A percentile compares a stretch with the other conserved stretches of the same genome.
Conservation (phyloP, 1,140 invertebrate genomes). For the Zaprionus ornatus region DNA sequence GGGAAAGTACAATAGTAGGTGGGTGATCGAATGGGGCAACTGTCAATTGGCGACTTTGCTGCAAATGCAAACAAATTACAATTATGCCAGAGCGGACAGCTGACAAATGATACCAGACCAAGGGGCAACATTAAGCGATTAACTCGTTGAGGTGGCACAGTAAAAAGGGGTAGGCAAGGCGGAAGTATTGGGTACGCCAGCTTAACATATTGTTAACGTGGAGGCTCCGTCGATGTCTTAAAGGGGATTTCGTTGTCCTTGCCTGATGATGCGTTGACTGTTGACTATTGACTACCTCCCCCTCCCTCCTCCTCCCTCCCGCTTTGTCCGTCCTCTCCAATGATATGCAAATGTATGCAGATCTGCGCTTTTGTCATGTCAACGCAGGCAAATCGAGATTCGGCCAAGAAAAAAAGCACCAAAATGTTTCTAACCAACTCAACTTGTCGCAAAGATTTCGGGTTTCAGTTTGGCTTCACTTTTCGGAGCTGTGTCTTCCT, state of each 20-base stretch:
- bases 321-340: slow-evolving; percentile 36
- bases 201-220: slow-evolving; percentile 81
- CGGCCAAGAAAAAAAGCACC: slow-evolving; percentile 52
- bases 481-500: background rate
- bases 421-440: slow-evolving; percentile 66
- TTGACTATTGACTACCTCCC: slow-evolving; percentile 20
- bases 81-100: slow-evolving; percentile 69
- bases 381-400: slow-evolving; percentile 80
- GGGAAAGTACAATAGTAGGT: slow-evolving; percentile 14
- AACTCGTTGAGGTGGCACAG: slow-evolving; percentile 60
- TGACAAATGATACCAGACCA: slow-evolving; percentile 68
- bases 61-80: slow-evolving; percentile 75
- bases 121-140: slow-evolving; percentile 72
- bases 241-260: slow-evolving; percentile 77
- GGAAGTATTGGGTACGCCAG: slow-evolving; percentile 33
- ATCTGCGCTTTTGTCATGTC: slow-evolving; percentile 83
- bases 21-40: background rate
- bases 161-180: background rate
- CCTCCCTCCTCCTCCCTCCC: background rate
- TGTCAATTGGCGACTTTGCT: slow-evolving; percentile 56
- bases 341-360: slow-evolving; percentile 83
- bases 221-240: slow-evolving; percentile 61
- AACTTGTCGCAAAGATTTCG: slow-evolving; percentile 54
- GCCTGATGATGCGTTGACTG: slow-evolving; percentile 72
- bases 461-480: slow-evolving; percentile 5